phyloP scores from a whole-genome alignment of 2,797 vertebrate species.

The Synaphobranchus kaupii region DNA sequence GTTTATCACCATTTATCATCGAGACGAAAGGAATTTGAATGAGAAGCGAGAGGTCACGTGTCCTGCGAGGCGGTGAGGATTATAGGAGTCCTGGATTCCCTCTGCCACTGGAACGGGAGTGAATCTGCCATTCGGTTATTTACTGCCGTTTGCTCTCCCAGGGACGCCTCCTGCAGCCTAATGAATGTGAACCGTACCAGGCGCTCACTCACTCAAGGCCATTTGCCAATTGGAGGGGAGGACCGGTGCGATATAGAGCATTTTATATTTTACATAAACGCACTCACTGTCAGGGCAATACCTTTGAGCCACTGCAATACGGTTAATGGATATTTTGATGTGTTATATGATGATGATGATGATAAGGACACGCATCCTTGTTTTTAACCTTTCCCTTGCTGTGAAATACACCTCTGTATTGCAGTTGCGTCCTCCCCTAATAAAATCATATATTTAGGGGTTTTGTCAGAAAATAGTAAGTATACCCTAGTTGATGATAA shows the following conservation, averaged over 20 bases:
- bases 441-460: neutral
- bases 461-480: neutral
- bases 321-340: neutral
- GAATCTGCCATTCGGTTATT: slow-evolving; percentile 65
- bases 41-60: neutral
- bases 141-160: slow-evolving; percentile 51
- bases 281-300: no score
- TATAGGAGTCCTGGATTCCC: slow-evolving; percentile 36
- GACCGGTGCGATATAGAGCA: neutral
- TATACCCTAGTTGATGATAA: no score
- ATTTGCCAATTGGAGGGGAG: neutral
- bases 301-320: neutral
- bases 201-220: slow-evolving; percentile 68
- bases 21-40: neutral
- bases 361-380: neutral
- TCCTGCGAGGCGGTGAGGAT: neutral
- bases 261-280: neutral
- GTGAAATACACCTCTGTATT: neutral
- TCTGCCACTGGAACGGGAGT: slow-evolving; percentile 61
- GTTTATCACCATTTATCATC: no score
- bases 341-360: neutral
- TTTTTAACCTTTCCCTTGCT: neutral
- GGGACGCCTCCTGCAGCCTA: slow-evolving; percentile 67
- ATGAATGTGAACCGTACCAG: slow-evolving; percentile 73
- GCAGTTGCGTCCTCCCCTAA: neutral